Conservation (phyloP, 2,888 invertebrate species). For the Cryptocephalus primarius region DNA sequence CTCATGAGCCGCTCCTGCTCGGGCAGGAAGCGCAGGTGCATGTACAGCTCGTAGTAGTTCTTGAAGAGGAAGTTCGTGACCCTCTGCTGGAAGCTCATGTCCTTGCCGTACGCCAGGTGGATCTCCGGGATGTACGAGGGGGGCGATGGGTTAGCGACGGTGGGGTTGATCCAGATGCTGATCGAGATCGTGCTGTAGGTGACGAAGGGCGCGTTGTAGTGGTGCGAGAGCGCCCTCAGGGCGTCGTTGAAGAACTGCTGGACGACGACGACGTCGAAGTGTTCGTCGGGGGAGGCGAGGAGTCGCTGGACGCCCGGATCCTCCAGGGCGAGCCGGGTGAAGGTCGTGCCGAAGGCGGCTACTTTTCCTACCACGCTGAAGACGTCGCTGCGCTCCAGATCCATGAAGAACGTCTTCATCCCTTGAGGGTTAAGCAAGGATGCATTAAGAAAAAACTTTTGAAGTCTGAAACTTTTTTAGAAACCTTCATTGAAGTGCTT, state of each 20-base stretch:
- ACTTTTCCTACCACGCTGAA: no score
- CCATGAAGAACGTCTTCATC: no score
- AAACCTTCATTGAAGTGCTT: no score
- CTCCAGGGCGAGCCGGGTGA: background rate
- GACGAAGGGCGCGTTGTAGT: conserved; percentile 31
- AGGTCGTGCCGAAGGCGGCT: no score
- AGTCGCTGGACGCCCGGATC: conserved; percentile 23
- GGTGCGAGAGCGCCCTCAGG: conserved; percentile 30
- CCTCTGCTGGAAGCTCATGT: conserved; percentile 43
- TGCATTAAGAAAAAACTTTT: no score
- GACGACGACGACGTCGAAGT: conserved; percentile 36
- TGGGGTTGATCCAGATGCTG: conserved; percentile 24
- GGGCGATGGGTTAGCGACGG: conserved; percentile 39
- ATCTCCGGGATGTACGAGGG: conserved; percentile 41
- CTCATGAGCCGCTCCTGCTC: conserved; percentile 19
- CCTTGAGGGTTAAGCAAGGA: no score
- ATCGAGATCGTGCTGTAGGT: conserved; percentile 37
- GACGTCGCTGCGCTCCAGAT: no score
- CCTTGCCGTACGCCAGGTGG: conserved; percentile 31
- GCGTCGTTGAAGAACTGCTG: conserved; percentile 43
- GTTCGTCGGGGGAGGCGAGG: conserved; percentile 27
- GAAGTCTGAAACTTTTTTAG: no score
- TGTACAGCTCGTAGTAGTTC: conserved; percentile 3
- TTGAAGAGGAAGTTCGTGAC: conserved; percentile 37
- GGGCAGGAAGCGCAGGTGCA: conserved; percentile 16